Base-by-base conservation (phyloP, 2,797 vertebrate species). In the Amblyopsis hoosieri region DNA sequence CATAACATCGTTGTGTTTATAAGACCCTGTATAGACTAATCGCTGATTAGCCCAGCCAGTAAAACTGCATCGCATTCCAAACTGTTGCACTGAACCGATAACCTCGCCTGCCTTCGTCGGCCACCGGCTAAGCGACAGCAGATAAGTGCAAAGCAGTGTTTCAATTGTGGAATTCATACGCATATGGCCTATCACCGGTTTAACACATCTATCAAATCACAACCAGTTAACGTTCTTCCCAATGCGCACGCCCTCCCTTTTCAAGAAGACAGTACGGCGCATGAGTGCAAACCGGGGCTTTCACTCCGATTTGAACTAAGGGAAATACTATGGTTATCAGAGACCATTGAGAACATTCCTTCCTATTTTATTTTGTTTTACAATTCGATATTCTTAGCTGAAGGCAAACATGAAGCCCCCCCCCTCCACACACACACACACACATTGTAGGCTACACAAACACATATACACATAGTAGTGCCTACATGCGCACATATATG, bases 331-430 rank as follows among this genome's bases (percentile, higher is more conserved):
- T 29, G 23, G 23, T 29, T 29, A 29, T 29, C 23, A 29, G 23
- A 4, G 23, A 29, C 23, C 23, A 29, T 29, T 29, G 23, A 29
- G 23, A 29, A 29, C 3, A 29, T 29, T 29, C 23, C 23, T 29
- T 29, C 23, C 23, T 29, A 29, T 29, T 29, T 29, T 29, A 58
- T 48, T 57, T 60, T 56, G 54, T 45, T 76, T 71, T 64, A 70
- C 64, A 76, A 79, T 83, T 58, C 57, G 59, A 79, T 79, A 71
- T 76, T 13, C 57, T 59, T 69, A 66, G 55, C 45, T 72, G 71
- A 13, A 23, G 64, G 60, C 71, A 69, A 46, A 59, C 60, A 54
- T 55, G 54, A 42, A 57, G 23, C 58, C 19, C n/a, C 15, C 31
- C 11, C 64, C 11, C 37, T 15, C 2, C 5, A 29, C 37, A 2